Percentiles rank a stretch among this genome's conserved stretches.
These are phyloP conservation scores for Kryptolebias ocellatus DNA, from an alignment of 2,797 vertebrate genomes.

Conservation along the genomic window DNA sequence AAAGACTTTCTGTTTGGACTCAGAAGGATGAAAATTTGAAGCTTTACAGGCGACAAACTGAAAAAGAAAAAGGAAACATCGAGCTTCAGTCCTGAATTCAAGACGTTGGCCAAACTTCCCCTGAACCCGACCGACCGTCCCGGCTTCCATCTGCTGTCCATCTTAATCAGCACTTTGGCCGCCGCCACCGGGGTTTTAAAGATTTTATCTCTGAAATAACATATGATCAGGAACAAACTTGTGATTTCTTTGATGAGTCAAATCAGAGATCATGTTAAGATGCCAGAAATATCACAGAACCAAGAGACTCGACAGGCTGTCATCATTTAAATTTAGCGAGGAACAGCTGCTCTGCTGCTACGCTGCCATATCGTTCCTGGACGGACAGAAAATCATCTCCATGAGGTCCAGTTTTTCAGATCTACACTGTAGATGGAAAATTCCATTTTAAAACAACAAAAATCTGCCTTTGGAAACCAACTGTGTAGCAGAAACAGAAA, in stretches of 20 bases:
- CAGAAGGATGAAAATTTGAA: background rate
- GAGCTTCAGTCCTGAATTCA: conserved; percentile 6
- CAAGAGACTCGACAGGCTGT: conserved; percentile 1
- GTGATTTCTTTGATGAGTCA: conserved; percentile 16
- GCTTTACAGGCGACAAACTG: background rate
- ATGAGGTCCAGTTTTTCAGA: background rate
- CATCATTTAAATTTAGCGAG: conserved; percentile 17
- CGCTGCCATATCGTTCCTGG: background rate
- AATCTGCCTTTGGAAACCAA: too few relatives aligned
- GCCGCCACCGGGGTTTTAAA: conserved; percentile 6
- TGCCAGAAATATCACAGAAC: conserved; percentile 8
- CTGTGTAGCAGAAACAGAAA: too few relatives aligned
- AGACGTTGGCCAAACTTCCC: background rate
- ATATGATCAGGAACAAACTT: conserved; percentile 27
- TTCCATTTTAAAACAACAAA: too few relatives aligned
- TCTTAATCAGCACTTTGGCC: conserved; percentile 11
- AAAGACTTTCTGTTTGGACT: conserved; percentile 6
- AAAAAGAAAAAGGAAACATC: conserved; percentile 6
- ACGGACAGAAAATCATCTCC: background rate
- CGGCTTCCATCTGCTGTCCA: conserved; percentile 23
- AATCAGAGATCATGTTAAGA: conserved; percentile 7
- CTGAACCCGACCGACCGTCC: conserved; percentile 2
- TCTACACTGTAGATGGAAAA: background rate
- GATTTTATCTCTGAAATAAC: conserved; percentile 17
- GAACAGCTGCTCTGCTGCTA: conserved; percentile 18